Evolutionary conservation across 2,888 invertebrate genomes (phyloP), one percentile per base, ranked within the genome.

Genomic region (Pterostichus madidus): DNA sequence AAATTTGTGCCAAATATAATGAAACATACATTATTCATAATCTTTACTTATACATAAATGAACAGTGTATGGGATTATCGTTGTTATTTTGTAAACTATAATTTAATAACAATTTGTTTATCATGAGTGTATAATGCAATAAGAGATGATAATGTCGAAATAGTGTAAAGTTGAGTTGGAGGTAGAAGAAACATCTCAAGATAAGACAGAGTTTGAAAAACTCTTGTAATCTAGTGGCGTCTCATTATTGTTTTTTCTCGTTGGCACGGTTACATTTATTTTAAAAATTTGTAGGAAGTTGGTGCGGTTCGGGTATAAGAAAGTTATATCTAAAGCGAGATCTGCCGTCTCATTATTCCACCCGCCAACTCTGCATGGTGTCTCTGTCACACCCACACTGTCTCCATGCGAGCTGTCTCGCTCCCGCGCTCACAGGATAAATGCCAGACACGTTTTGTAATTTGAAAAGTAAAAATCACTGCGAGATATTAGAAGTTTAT

Each of bases 381-480:
- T 61, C 68, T 64, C 64, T 64, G 4, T 79, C 79, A 11, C 0
- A 31, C 44, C 3, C 10, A 24, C 64, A 46, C 46, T 15, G 61
- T 49, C 31, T 31, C 79, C 32, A 5, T 7, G 3, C 4, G 61
- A 61, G 17, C 15, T 75, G 39, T 32, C 53, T 56, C 39, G 7
- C 13, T 32, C 17, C 31, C 35, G n/a, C 52, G n/a, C 32, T 8
- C 71, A 17, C 52, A 79, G 49, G 52, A 79, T 79, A 68, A 79
- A 79, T 68, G 79, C 52, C 79, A 44, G 79, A 64, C 79, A 79
- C 79, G 79, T 79, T 64, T 35, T 68, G 46, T 79, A 79, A 79
- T 79, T 79, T 79, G 79, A 79, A 79, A 79, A 79, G 79, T 79
- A 79, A 79, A 79, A 79, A 79, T 79, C 79, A 68, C 79, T 46